Conservation (phyloP, 2,888 invertebrate genomes). For the Tetrapedia diversipes region DNA sequence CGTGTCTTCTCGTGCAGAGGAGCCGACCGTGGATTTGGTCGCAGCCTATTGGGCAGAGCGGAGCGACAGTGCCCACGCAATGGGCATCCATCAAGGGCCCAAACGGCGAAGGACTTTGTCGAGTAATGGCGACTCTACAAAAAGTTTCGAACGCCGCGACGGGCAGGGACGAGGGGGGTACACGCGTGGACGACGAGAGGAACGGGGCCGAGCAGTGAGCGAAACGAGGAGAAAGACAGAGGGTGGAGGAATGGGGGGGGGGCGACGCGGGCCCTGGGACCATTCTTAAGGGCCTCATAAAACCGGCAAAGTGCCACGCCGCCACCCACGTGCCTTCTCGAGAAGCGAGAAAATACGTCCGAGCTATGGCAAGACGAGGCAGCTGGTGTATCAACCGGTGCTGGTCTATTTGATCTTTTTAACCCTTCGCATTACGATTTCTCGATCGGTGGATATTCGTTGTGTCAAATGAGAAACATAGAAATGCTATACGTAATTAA, state of each 20-base stretch:
- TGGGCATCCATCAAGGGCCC: constrained; percentile 79
- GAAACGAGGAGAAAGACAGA: constrained; percentile 15
- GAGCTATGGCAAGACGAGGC: constrained; percentile 67
- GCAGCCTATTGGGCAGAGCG: constrained; percentile 71
- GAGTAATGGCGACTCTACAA: constrained; percentile 79
- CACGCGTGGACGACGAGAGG: constrained; percentile 40
- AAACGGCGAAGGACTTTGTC: constrained; percentile 79
- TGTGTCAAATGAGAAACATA: background rate
- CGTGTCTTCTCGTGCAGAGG: constrained; percentile 66
- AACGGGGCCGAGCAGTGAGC: constrained; percentile 22
- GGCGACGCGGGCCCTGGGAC: constrained; percentile 69
- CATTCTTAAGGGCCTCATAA: constrained; percentile 79
- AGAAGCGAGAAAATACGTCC: constrained; percentile 74
- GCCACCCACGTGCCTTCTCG: constrained; percentile 80
- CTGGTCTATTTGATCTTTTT: constrained; percentile 59
- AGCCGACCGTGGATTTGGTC: constrained; percentile 70
- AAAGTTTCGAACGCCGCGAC: constrained; percentile 65
- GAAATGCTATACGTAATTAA: too few species aligned
- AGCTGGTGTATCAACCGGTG: constrained; percentile 74
- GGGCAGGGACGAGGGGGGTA: constrained; percentile 57
- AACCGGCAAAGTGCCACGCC: constrained; percentile 79
- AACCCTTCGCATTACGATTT: too few species aligned
- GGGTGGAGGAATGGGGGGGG: constrained; percentile 45
- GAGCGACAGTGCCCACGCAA: constrained; percentile 78
- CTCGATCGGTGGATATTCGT: background rate